phyloP scores from a whole-genome alignment of 2,797 vertebrate genomes.

The Macropodus opercularis region DNA sequence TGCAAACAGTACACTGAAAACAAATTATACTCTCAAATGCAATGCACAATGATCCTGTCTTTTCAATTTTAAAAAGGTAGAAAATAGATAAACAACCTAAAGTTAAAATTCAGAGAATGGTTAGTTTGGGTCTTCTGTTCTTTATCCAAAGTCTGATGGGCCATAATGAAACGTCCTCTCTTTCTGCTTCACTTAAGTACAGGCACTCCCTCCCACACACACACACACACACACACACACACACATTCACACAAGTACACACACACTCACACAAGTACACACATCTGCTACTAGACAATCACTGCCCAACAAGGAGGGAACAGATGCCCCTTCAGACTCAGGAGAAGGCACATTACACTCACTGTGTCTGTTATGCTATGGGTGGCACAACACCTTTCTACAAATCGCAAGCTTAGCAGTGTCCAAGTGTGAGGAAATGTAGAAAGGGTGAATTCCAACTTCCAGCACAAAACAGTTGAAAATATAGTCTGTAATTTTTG shows the following conservation, averaged over 20 bases:
- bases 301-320: conserved; percentile 45
- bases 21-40: conserved; percentile 45
- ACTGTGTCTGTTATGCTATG: conserved; percentile 40
- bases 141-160: conserved; percentile 32
- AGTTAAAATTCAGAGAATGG: conserved; percentile 10
- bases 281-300: conserved; percentile 33
- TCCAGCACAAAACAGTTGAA: conserved; percentile 39
- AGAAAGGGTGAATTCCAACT: conserved; percentile 33
- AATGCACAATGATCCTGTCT: conserved; percentile 42
- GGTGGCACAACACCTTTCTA: conserved; percentile 37
- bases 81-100: conserved; percentile 8
- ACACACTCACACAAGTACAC: conserved; percentile 2
- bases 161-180: conserved; percentile 48
- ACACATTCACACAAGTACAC: background rate
- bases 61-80: conserved; percentile 54
- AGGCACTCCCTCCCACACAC: conserved; percentile 1
- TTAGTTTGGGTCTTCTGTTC: conserved; percentile 16
- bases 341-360: conserved; percentile 44
- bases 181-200: conserved; percentile 23
- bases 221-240: background rate
- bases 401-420: conserved; percentile 24
- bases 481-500: conserved; percentile 40
- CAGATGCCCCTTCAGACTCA: conserved; percentile 54
- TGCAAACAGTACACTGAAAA: conserved; percentile 28
- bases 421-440: conserved; percentile 42